A percentile compares a stretch with the other conserved stretches of the same genome.
phyloP scores from a whole-genome alignment of 2,113 vertebrate genomes.

The mouse (Mus musculus) region DNA sequence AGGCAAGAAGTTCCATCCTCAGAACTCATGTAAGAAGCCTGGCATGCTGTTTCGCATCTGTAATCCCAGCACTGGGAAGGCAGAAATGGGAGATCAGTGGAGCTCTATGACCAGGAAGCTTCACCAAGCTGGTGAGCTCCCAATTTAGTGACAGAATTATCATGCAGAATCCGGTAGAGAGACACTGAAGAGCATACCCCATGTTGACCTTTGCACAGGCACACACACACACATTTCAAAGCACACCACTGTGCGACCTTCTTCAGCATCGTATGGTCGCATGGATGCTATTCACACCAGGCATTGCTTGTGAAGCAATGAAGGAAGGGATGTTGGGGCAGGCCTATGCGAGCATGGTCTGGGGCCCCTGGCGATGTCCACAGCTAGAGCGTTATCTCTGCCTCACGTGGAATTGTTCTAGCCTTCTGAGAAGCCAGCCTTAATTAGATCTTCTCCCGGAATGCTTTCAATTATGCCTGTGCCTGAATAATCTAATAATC shows the following conservation, averaged over 20 bases:
- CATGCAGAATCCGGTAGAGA: background rate
- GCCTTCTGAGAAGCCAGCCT: background rate
- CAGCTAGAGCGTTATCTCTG: background rate
- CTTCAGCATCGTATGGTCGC: background rate
- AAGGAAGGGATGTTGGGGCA: background rate
- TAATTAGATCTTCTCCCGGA: constrained; percentile 3
- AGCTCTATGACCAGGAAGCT: background rate
- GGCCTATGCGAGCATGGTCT: rapidly evolving
- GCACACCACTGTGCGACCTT: background rate
- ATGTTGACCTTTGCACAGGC: too few species aligned
- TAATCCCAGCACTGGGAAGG: background rate
- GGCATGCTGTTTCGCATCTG: background rate
- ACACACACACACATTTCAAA: background rate
- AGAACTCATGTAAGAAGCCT: background rate
- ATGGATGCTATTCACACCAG: background rate
- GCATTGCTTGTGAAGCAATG: background rate
- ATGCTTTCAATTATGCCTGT: background rate
- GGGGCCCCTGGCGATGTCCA: rapidly evolving
- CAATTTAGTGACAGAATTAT: background rate
- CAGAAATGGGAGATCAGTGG: too few species aligned
- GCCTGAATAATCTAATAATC: background rate
- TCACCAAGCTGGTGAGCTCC: background rate
- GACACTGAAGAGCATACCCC: background rate
- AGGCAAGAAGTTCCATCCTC: background rate
- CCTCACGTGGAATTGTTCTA: rapidly evolving